Base-by-base conservation (phyloP, 2,797 vertebrate genomes). In the Capromys pilorides region DNA sequence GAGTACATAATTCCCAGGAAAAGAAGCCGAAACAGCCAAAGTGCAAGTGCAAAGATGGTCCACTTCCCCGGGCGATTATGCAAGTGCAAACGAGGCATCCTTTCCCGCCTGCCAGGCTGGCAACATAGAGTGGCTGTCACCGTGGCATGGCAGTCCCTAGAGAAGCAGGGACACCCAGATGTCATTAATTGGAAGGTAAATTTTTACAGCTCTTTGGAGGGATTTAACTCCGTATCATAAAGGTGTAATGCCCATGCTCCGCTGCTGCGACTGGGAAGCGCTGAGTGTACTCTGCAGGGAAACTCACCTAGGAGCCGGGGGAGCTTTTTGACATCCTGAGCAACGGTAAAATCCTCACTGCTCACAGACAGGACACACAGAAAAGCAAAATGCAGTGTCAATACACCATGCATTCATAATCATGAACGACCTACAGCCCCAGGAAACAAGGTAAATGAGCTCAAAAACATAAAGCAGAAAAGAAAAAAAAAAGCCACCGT, bases 301-400 rank as follows among this genome's bases (percentile, higher is more conserved):
- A 80, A 89, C 12, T 75, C 64, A 62, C 61, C 26, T 62, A 16
- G 64, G 5, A 33, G 64, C 33, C 31, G 13, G 5, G 64, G 64
- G 64, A 67, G 14, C 16, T n/a, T n/a, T n/a, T 13, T 67, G 31
- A 67, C 31, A 7, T 33, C 33, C 64, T 18, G 5, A 86, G 80
- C 92, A 93, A 81, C 80, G 81, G 84, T 62, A 66, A 79, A 95
- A 41, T 67, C 80, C 78, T 87, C 62, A 95, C 62, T 45, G 14
- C 61, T 51, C 9, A 14, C 49, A 10, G 24, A 31, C 22, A 33
- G 33, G 57, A 94, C 33, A 45, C 31, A 36, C 21, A 75, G 6
- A 39, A 31, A 18, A 39, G 39, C 33, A 57, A 54, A 61, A 28
- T 36, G 18, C 73, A 51, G 61, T 54, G 73, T 31, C 33, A 31